Evolutionary conservation across 2,797 vertebrate species (phyloP), one percentile per base, ranked within the genome.

Genomic region (Dryobates pubescens): DNA sequence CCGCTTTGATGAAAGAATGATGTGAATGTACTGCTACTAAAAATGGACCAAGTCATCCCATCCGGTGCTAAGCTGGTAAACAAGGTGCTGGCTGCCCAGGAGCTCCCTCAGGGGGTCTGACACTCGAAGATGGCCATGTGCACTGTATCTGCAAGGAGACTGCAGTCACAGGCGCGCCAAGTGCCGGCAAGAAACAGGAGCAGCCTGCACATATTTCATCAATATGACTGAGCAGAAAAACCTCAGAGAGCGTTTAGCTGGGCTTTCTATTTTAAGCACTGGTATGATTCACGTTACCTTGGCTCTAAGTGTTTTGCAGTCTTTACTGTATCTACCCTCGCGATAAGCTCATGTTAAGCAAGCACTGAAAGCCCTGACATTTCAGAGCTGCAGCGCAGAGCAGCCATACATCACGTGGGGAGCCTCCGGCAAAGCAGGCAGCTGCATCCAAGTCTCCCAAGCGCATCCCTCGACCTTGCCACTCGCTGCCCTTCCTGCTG

Each of bases 261-360:
- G 47, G 81, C 41, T 80, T 89, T 76, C 95, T 94, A 93, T 94
- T 94, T 95, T 94, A 75, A 88, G 90, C 72, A 61, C 61, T 29
- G 71, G 38, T 49, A 93, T 90, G 94, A 94, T 88, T 92, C 93
- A 88, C 54, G 1, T 68, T 91, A 91, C 86, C 90, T 88, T 86
- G 90, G 88, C 77, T 95, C 61, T 77, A 65, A 91, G 76, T 88
- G 86, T 70, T 91, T 86, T 86, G 91, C 88, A 88, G 83, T 54
- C 92, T 83, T 92, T 53, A 67, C 43, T 2, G 3, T 47, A 77
- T 78, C 88, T 78, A 83, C 82, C 64, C 92, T 88, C 54, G 69
- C 20, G 13, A 91, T 43, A 88, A 91, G 67, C 95, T 86, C 14
- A 10, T 26, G 75, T 59, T 74, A 83, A 73, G 90, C 83, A 86